Conservation (phyloP, 2,888 invertebrate species). For the Rhagophthalmus giganteus region DNA sequence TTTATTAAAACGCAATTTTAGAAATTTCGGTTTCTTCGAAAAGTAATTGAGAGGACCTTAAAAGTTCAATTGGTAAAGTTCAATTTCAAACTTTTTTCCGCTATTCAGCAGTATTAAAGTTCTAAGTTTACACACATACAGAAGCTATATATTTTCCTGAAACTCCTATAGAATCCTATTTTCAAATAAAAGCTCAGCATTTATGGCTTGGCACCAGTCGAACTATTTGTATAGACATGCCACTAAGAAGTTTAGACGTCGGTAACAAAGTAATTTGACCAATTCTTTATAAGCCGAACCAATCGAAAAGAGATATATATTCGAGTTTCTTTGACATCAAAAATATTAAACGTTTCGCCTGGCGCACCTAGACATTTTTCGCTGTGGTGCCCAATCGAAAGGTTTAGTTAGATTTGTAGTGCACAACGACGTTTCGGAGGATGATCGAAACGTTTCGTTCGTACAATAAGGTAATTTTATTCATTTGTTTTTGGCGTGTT, state of each 20-base stretch:
- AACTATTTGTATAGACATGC: constrained; percentile 7
- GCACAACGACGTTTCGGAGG: too few species aligned
- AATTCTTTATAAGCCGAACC: too few species aligned
- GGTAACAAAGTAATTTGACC: neutral
- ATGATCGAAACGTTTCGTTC: too few species aligned
- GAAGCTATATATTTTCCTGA: constrained; percentile 10
- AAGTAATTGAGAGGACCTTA: constrained; percentile 20
- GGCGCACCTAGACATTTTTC: too few species aligned
- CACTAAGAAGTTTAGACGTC: neutral
- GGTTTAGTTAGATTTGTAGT: too few species aligned
- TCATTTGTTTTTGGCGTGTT: too few species aligned
- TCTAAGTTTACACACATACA: constrained; percentile 19
- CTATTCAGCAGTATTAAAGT: constrained; percentile 20
- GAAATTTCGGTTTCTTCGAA: constrained; percentile 7
- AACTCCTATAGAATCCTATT: constrained; percentile 9
- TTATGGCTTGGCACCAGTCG: constrained; percentile 13
- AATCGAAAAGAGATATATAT: too few species aligned
- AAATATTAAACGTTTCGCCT: too few species aligned
- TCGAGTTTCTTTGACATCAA: too few species aligned
- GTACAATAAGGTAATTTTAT: too few species aligned
- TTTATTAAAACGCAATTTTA: constrained; percentile 7
- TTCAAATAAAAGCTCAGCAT: constrained; percentile 17
- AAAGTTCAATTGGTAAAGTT: constrained; percentile 22
- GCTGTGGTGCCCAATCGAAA: too few species aligned
- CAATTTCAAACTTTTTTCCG: constrained; percentile 14